Evolutionary conservation across 2,888 invertebrate genomes (phyloP), one percentile per base, ranked within the genome.

Genomic region (Venustoraphidia nigricollis): DNA sequence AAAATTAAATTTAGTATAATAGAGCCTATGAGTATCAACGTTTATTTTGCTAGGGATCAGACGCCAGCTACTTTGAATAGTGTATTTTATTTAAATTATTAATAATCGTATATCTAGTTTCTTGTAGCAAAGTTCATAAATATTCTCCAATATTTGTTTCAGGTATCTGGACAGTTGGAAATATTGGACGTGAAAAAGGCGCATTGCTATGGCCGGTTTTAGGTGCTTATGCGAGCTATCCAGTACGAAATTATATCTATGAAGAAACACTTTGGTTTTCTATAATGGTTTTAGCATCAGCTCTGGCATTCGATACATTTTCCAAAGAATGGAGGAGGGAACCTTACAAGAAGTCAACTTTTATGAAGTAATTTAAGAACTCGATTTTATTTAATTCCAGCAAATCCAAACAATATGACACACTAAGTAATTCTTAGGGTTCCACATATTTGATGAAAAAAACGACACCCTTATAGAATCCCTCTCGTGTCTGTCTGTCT

Each of bases 161-260:
- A 91, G 95, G 93, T 56, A 86, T 92, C 0, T 88, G 91, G 83
- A 72, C 82, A 0, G 88, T 93, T 9, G 93, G 93, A 34, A 95
- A 94, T 60, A 83, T 94, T 53, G 94, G 94, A 0, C 75, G 83
- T 2, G 85, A 93, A 61, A 70, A 75, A 57, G 92, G 92, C 1
- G 66, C 73, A 0, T 69, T 89, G 3, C 79, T 79, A 70, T 74
- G 79, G 61, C 76, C 88, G 0, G 61, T 91, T 1, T 46, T 78
- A 0, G 81, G 78, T 0, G 80, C 93, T 0, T 81, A 83, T 56
- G 54, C 71, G 0, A 64, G 74, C 0, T 79, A 86, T 59, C 79
- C 83, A 0, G 61, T 81, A 1, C 76, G 87, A 11, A 81, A 82
- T 65, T 79, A 81, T 55, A 71, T 84, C 45, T 81, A 78, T 48